Conservation (phyloP, 2,113 vertebrate genomes). For the Struthidea cinerea region DNA sequence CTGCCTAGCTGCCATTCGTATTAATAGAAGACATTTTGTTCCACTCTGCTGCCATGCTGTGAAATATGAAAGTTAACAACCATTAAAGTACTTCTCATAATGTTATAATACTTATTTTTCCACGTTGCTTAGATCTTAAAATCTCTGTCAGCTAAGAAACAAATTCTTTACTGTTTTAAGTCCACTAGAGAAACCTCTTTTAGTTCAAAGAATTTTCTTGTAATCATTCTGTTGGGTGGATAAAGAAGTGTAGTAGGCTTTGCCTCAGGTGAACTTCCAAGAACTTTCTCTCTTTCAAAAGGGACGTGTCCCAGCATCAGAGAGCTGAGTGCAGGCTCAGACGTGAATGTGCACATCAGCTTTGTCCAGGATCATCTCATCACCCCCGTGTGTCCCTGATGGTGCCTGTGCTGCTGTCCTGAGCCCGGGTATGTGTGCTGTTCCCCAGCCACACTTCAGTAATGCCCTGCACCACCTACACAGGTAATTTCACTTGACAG, state of each 20-base stretch:
- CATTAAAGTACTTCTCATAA: background rate
- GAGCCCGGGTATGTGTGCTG: accelerated
- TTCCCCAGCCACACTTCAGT: background rate
- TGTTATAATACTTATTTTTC: background rate
- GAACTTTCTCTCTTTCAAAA: background rate
- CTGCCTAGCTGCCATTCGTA: background rate
- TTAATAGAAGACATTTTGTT: background rate
- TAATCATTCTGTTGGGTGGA: background rate
- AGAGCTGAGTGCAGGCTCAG: background rate
- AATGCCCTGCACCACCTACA: background rate
- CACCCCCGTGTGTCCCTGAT: background rate
- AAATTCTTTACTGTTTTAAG: background rate
- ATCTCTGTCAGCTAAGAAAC: background rate
- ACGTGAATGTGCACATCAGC: background rate
- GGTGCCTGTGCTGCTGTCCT: background rate
- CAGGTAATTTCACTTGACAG: background rate
- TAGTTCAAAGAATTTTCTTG: background rate
- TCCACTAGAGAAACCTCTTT: background rate
- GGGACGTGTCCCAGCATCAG: background rate
- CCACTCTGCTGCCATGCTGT: background rate
- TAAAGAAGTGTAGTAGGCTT: background rate
- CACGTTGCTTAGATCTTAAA: background rate
- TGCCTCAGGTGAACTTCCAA: background rate
- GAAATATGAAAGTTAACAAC: background rate
- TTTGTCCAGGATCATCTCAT: background rate